phyloP scores from a whole-genome alignment of 2,113 vertebrate genomes.

The Chitala chitala region DNA sequence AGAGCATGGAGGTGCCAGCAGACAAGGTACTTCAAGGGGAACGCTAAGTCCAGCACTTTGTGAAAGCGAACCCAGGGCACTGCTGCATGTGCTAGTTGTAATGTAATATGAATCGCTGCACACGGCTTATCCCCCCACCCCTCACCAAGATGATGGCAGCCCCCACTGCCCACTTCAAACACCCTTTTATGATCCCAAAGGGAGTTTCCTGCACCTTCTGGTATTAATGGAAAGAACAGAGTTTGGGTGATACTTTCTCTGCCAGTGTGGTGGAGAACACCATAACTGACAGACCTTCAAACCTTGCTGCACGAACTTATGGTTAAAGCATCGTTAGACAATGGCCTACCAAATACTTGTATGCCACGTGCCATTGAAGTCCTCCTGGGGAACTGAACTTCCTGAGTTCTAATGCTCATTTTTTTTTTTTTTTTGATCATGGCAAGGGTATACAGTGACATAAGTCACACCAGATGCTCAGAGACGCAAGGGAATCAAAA shows the following conservation, averaged over 20 bases:
- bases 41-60: too few relatives aligned
- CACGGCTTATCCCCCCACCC: background rate
- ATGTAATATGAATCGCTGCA: too few relatives aligned
- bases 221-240: background rate
- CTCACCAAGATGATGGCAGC: background rate
- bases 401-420: background rate
- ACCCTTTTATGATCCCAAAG: background rate
- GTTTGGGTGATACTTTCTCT: background rate
- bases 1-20: too few relatives aligned
- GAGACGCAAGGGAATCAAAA: background rate
- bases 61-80: too few relatives aligned
- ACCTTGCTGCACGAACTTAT: background rate
- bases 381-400: background rate
- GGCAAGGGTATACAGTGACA: background rate
- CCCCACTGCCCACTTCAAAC: background rate
- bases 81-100: too few relatives aligned
- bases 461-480: background rate
- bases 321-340: too few relatives aligned
- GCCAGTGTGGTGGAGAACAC: background rate
- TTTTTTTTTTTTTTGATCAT: background rate
- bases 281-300: background rate
- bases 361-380: too few relatives aligned
- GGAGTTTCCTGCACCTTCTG: background rate
- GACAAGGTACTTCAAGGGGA: too few relatives aligned
- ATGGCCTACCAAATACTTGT: too few relatives aligned